phyloP scores from a whole-genome alignment of 2,797 vertebrate genomes.

The Arctocebus calabarensis region DNA sequence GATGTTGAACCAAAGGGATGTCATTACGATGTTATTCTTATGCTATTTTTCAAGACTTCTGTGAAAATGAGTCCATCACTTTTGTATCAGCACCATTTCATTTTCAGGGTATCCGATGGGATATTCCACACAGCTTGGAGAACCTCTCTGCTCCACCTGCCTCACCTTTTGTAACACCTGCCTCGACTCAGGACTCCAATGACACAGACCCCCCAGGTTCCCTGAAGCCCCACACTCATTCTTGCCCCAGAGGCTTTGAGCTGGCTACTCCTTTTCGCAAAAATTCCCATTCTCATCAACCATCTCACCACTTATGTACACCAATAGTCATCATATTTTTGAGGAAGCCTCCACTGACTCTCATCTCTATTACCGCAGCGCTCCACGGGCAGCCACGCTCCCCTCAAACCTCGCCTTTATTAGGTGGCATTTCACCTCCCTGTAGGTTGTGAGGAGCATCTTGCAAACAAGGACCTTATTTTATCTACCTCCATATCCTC shows the following conservation, averaged over 20 bases:
- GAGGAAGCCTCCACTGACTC: not conserved
- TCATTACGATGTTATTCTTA: not conserved
- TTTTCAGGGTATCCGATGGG: not conserved
- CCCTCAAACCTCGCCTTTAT: not conserved
- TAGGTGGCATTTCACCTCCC: not conserved
- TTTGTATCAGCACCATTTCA: not conserved
- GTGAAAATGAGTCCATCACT: not conserved
- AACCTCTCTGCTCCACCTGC: not conserved
- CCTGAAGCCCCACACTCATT: not conserved
- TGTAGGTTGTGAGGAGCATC: not conserved
- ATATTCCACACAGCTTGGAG: not conserved
- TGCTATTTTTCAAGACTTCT: conserved; percentile 13
- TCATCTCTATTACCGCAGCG: too few species aligned
- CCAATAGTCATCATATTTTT: not conserved
- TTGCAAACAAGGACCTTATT: not conserved
- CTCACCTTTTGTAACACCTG: not conserved
- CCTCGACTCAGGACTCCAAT: not conserved
- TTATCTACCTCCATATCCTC: not conserved
- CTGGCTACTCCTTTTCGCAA: not conserved
- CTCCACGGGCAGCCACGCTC: not conserved
- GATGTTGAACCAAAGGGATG: conserved; percentile 8
- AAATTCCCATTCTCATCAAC: not conserved
- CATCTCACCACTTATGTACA: not conserved
- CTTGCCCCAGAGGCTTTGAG: not conserved
- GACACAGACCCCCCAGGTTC: not conserved